phyloP scores from a whole-genome alignment of 2,888 invertebrate genomes.

The Biston betularia region DNA sequence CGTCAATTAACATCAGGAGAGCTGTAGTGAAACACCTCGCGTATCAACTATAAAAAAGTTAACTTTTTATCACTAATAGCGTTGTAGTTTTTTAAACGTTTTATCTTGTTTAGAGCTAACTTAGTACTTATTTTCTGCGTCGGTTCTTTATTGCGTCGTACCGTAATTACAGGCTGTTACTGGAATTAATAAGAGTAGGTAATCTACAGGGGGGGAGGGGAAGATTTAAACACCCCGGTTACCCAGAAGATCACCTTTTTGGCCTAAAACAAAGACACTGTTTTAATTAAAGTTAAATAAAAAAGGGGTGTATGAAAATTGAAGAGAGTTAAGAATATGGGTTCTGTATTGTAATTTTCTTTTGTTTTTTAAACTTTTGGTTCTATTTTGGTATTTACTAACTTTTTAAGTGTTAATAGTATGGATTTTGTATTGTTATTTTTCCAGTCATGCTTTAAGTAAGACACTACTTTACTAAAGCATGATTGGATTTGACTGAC shows the following conservation, averaged over 20 bases:
- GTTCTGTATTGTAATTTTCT: constrained; percentile 23
- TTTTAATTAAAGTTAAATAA: constrained; percentile 63
- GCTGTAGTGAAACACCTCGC: no score
- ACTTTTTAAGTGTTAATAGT: no score
- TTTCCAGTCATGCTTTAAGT: no score
- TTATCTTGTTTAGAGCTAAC: no score
- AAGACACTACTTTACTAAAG: no score
- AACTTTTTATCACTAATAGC: no score
- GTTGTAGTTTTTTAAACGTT: neutral
- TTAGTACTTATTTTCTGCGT: neutral
- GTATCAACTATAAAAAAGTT: no score
- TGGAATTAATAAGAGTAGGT: constrained; percentile 31
- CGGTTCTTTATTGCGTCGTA: constrained; percentile 14
- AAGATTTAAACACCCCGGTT: constrained; percentile 37
- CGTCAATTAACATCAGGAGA: no score
- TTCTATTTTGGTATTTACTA: no score
- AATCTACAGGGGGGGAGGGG: constrained; percentile 26
- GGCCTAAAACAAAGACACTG: constrained; percentile 57
- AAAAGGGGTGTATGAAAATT: constrained; percentile 38
- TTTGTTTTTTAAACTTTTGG: neutral
- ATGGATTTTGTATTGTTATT: no score
- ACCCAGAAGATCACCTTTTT: constrained; percentile 45
- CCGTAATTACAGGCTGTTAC: constrained; percentile 27
- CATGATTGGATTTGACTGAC: no score
- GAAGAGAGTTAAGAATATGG: neutral